Evolutionary conservation across 2,888 invertebrate species (phyloP).

Genomic region (Napeogenes inachia): DNA sequence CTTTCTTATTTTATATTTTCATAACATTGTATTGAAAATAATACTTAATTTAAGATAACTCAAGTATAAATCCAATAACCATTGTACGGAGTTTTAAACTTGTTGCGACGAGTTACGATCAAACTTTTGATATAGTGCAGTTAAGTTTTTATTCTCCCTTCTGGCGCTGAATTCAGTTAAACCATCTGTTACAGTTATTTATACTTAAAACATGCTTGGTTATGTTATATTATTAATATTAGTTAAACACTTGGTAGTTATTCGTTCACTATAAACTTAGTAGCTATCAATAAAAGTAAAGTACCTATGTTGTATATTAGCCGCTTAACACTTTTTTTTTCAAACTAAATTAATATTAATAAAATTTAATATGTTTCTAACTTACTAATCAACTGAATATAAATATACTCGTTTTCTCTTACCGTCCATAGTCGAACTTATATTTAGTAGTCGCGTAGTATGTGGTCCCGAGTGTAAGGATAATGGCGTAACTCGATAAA

Average conservation of each 20-base stretch:
- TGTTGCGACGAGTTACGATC: conserved; percentile 26
- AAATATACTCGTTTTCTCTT: no score
- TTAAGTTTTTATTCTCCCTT: conserved; percentile 31
- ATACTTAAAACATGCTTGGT: conserved; percentile 14
- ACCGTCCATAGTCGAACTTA: no score
- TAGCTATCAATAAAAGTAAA: no score
- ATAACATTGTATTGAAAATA: neutral
- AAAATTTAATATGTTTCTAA: no score
- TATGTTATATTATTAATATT: neutral
- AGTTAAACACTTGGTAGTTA: neutral
- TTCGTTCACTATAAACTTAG: no score
- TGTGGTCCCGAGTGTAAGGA: conserved; percentile 26
- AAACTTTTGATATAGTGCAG: conserved; percentile 33
- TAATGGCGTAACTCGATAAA: conserved; percentile 71
- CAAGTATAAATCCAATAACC: conserved; percentile 12
- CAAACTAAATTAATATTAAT: no score
- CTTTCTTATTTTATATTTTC: neutral
- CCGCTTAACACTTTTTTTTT: no score
- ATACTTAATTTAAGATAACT: conserved; percentile 6
- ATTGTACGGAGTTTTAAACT: conserved; percentile 19
- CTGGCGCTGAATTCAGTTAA: conserved; percentile 23
- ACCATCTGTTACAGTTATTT: conserved; percentile 30
- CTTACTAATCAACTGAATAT: no score
- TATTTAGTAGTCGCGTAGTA: conserved; percentile 16
- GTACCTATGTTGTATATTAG: no score